These are phyloP conservation scores for Vulpes lagopus DNA, from an alignment of 2,113 vertebrate genomes.

Conservation along the genomic window DNA sequence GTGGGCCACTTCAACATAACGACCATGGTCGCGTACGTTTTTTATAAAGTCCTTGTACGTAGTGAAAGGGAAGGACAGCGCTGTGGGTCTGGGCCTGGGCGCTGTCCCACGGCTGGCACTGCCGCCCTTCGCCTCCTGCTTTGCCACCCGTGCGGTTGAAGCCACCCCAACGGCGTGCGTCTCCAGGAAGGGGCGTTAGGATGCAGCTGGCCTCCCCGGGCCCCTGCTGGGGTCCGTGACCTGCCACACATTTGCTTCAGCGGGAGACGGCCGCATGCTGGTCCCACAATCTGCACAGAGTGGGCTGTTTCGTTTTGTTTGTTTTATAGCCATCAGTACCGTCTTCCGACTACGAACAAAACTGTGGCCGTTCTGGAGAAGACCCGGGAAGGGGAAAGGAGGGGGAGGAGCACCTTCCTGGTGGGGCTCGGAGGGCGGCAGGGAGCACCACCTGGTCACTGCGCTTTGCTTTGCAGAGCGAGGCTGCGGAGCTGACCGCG, in stretches of 20 bases:
- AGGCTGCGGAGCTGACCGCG: neutral
- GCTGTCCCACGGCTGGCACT: neutral
- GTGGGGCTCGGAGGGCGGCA: neutral
- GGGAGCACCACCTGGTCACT: rapidly evolving
- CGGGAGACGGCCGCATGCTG: slow-evolving; percentile 65
- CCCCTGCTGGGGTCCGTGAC: slow-evolving; percentile 75
- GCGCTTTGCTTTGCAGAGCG: neutral
- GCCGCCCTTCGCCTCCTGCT: neutral
- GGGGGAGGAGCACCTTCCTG: neutral
- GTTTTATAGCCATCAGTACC: neutral
- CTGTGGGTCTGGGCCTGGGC: neutral
- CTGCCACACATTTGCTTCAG: slow-evolving; percentile 68
- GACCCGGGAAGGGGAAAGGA: neutral
- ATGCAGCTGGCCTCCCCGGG: slow-evolving; percentile 53
- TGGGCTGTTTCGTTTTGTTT: too few species aligned
- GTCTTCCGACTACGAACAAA: slow-evolving; percentile 49
- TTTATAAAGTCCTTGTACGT: neutral
- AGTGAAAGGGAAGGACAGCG: neutral
- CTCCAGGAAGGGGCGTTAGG: slow-evolving; percentile 32
- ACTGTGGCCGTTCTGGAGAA: slow-evolving; percentile 27
- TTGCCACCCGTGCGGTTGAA: neutral
- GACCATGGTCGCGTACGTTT: neutral
- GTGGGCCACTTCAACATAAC: neutral
- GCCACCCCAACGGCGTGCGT: neutral
- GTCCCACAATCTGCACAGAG: slow-evolving; percentile 69